Conservation (phyloP, 2,797 vertebrate species). For the Sardinella longiceps region DNA sequence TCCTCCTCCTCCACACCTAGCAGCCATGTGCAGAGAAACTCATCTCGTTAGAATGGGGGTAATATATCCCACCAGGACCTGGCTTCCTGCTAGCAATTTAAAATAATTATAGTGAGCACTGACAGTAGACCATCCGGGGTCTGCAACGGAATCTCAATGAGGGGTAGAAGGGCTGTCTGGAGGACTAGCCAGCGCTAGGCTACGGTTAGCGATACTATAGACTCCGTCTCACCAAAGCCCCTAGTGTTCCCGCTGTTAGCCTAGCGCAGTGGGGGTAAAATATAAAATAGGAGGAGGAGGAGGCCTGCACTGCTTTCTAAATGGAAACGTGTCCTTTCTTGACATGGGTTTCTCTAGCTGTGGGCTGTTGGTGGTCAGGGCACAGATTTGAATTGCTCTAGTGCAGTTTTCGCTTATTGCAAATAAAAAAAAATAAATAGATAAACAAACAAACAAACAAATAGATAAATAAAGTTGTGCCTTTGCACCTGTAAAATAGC, state of each 20-base stretch:
- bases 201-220: too few species aligned
- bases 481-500: neutral
- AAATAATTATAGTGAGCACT: conserved; percentile 98
- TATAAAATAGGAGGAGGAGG: neutral
- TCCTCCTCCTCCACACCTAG: conserved; percentile 57
- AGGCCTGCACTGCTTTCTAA: neutral
- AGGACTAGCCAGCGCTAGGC: neutral
- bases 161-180: conserved; percentile 52
- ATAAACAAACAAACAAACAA: neutral
- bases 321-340: neutral
- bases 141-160: conserved; percentile 91
- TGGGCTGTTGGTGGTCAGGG: neutral
- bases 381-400: neutral
- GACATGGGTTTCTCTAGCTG: neutral
- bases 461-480: neutral
- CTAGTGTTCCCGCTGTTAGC: neutral
- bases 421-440: neutral
- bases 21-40: conserved; percentile 74
- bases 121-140: conserved; percentile 89
- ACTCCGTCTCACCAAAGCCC: neutral
- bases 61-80: conserved; percentile 94
- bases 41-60: conserved; percentile 91
- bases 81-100: conserved; percentile 94
- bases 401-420: neutral
- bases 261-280: neutral